Evolutionary conservation across 2,888 invertebrate genomes (phyloP), one percentile per base, ranked within the genome.

Genomic region (Tachina fera): DNA sequence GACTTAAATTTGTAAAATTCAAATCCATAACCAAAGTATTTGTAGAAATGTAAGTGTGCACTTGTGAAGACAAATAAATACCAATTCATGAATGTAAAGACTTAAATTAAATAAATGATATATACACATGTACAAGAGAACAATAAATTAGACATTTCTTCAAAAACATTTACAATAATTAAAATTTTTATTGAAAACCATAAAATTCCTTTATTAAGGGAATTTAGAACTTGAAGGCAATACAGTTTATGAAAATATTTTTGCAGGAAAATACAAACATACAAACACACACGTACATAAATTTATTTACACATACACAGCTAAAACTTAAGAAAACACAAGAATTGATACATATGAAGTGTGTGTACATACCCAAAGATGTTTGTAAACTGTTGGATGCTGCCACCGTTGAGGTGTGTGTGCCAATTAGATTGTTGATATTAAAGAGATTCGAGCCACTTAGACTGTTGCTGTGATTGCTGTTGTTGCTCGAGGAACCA

Each of bases 391-490:
- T 72, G 53, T 83, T 83, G 56, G 72, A 47, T 22, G 49, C 56
- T 16, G 79, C 49, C 47, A 61, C 6, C 14, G 72, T 11, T 45
- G 81, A 31, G 61, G 74, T 63, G 86, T 83, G 86, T 84, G 61
- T 83, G 78, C 78, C 86, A 86, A 83, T 86, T 79, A 86, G 51
- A 45, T 83, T 83, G 47, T 86, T 86, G 41, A 83, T 76, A 77
- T 86, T 83, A 49, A 80, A 86, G 47, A 67, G 65, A 80, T 86
- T 86, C 53, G 86, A 76, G 65, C 79, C 86, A 80, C 79, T 86
- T 49, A 83, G 68, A 67, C 86, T 86, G 76, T 74, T 87, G 82
- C 88, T 88, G 84, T 87, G 87, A 71, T 87, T 88, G 72, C 88
- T 87, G 51, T 88, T 88, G 84, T 86, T 88, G 80, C 87, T 83